Conservation (phyloP, 2,888 invertebrate genomes). For the Lamellibrachia satsuma region DNA sequence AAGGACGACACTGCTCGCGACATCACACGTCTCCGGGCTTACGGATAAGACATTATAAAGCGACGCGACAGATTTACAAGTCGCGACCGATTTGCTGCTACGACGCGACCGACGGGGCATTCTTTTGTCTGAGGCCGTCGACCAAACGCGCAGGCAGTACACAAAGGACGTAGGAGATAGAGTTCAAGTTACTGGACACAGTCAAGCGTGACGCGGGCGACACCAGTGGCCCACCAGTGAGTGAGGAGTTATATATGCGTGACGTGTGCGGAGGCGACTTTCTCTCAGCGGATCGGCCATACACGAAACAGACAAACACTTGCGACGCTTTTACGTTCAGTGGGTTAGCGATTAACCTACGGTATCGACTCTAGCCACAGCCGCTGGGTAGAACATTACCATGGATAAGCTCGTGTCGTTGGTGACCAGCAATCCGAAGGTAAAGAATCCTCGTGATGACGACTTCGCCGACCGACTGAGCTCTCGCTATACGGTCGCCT, state of each 20-base stretch:
- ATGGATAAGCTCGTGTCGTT: constrained; percentile 25
- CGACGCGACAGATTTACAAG: not conserved
- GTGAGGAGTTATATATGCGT: not conserved
- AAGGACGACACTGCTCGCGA: not conserved
- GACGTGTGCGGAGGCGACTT: not conserved
- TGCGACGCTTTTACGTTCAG: not conserved
- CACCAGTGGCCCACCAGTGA: not conserved
- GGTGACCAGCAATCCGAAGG: constrained; percentile 2
- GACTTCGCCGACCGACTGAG: constrained; percentile 42
- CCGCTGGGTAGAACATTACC: not conserved
- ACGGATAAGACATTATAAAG: not conserved
- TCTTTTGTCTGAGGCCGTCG: not conserved
- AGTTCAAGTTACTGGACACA: not conserved
- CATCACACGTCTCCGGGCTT: not conserved
- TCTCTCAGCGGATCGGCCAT: not conserved
- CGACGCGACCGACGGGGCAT: not conserved
- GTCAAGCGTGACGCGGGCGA: not conserved
- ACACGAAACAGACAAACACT: not conserved
- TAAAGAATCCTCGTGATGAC: constrained; percentile 33
- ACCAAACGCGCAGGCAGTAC: not conserved
- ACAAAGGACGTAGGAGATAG: not conserved
- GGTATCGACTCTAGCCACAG: not conserved
- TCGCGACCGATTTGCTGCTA: not conserved
- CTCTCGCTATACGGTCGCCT: constrained; percentile 39
- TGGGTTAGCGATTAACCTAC: not conserved